Evolutionary conservation across 1,140 invertebrate genomes (phyloP).

Genomic region (Geopemphigus sp.): DNA sequence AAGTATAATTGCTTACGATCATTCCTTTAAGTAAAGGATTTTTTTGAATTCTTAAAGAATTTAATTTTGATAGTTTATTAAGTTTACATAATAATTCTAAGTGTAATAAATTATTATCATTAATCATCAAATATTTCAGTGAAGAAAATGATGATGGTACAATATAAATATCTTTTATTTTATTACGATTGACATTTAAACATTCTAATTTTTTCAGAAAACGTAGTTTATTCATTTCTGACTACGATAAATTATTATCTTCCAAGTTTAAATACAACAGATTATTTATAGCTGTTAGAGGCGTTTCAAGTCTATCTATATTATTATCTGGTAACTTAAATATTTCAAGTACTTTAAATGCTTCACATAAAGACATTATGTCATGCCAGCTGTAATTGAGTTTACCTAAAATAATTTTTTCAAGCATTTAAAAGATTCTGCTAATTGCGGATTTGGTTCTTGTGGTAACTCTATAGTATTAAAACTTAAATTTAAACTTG

Average conservation of each 20-base stretch:
- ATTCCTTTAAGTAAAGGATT: slow-evolving; percentile 67
- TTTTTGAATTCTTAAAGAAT: slow-evolving; percentile 69
- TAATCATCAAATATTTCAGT: slow-evolving; percentile 20
- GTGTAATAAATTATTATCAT: slow-evolving; percentile 22
- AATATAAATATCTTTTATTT: slow-evolving; percentile 15
- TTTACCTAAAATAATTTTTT: slow-evolving; percentile 68
- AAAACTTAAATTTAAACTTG: slow-evolving; percentile 71
- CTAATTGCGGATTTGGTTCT: slow-evolving; percentile 58
- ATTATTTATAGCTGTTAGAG: slow-evolving; percentile 57
- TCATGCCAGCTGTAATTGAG: slow-evolving; percentile 74
- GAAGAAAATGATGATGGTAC: slow-evolving; percentile 5
- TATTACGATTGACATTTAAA: slow-evolving; percentile 36
- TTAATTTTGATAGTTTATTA: slow-evolving; percentile 71
- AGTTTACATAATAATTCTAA: slow-evolving; percentile 67
- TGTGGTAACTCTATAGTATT: slow-evolving; percentile 65
- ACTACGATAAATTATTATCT: slow-evolving; percentile 75
- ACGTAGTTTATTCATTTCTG: slow-evolving; percentile 61
- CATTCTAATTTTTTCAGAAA: slow-evolving; percentile 28
- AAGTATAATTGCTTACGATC: slow-evolving; percentile 52
- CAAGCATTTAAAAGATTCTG: slow-evolving; percentile 64
- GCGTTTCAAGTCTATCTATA: slow-evolving; percentile 57
- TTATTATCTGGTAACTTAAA: slow-evolving; percentile 64
- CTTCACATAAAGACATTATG: slow-evolving; percentile 64
- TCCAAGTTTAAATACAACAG: slow-evolving; percentile 69
- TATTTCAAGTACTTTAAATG: slow-evolving; percentile 72